Base-by-base conservation (phyloP, 2,888 invertebrate species). In the Drosophila mayaguana region DNA sequence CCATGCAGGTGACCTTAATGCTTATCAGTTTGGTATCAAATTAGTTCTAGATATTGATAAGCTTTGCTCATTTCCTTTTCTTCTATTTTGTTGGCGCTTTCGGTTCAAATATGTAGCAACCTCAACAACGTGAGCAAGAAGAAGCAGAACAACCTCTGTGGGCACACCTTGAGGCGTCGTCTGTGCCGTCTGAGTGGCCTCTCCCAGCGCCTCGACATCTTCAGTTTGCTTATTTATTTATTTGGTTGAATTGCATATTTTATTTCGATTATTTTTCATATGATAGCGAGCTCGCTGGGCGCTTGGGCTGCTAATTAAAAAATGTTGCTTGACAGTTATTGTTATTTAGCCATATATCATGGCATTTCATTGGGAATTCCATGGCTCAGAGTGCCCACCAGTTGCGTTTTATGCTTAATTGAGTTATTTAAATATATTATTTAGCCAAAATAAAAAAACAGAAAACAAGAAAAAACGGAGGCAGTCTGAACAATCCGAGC, bases 351-450 rank as follows among this genome's bases (percentile, higher is more conserved):
- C 84, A 88, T 89, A 87, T 84, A 84, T 89, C 84, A 84, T 66
- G 81, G 87, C 83, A 83, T 88, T 84, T 84, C 86, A 88, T 84
- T 84, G 88, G 85, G 85, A 87, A 85, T 88, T 85, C 85, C 85
- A 78, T 63, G 84, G 71, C 59, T 43, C 67, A 46, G 53, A 65
- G 65, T 65, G 83, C 80, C 80, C 81, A 78, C 79, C 79, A 84
- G 87, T 86, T 88, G 81, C 87, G 81, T 83, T 88, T 87, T 77
- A 89, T 87, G 83, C 89, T 79, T 87, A 89, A 87, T 87, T 87
- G 90, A 87, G 86, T 87, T 89, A 87, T 87, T 87, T 87, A 89
- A 89, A 89, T 85, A 89, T 76, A 85, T 89, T 88, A 86, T 80
- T 88, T 88, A 74, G 74, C 88, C 64, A 84, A 76, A 46, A 22